Evolutionary conservation across 1,140 invertebrate genomes (phyloP).

Genomic region (Oscheius sp.): DNA sequence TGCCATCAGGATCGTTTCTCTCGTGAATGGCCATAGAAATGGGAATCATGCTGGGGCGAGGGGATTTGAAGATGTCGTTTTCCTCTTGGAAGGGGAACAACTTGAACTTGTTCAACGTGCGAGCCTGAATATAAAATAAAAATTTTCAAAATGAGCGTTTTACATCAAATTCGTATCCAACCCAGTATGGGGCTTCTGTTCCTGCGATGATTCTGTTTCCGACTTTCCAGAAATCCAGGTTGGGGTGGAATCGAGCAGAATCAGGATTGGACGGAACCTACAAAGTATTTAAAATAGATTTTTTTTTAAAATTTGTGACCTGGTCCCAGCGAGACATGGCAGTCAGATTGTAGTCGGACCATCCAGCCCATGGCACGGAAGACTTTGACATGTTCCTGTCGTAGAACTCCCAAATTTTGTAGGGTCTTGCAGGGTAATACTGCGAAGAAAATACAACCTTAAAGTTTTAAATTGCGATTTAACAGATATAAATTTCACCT

Average conservation of each 20-base stretch:
- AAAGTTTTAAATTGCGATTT: not conserved
- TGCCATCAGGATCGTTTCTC: slow-evolving; percentile 53
- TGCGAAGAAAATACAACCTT: slow-evolving; percentile 57
- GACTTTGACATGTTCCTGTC: slow-evolving; percentile 58
- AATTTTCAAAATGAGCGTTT: not conserved
- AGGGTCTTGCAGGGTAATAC: slow-evolving; percentile 58
- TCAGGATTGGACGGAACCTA: slow-evolving; percentile 50
- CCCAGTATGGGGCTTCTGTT: slow-evolving; percentile 60
- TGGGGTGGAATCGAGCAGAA: slow-evolving; percentile 59
- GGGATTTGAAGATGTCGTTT: slow-evolving; percentile 54
- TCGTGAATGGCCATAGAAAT: slow-evolving; percentile 61
- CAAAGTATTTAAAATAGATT: too few species aligned
- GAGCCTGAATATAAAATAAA: slow-evolving; percentile 47
- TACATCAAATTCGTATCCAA: slow-evolving; percentile 61
- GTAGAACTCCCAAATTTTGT: slow-evolving; percentile 61
- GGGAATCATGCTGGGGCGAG: slow-evolving; percentile 55
- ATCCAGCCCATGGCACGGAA: slow-evolving; percentile 58
- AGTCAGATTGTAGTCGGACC: slow-evolving; percentile 60
- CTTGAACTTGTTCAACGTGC: slow-evolving; percentile 54
- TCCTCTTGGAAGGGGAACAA: slow-evolving; percentile 58
- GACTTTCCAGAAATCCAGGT: slow-evolving; percentile 59
- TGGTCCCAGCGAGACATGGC: slow-evolving; percentile 60
- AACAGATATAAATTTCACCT: slow-evolving; percentile 32
- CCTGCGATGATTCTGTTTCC: slow-evolving; percentile 54
- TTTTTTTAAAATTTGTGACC: slow-evolving; percentile 18